A percentile compares a stretch with the other conserved stretches of the same genome.
These are phyloP conservation scores for Rhizomys pruinosus DNA, from an alignment of 2,113 vertebrate genomes.

Conservation along the genomic window DNA sequence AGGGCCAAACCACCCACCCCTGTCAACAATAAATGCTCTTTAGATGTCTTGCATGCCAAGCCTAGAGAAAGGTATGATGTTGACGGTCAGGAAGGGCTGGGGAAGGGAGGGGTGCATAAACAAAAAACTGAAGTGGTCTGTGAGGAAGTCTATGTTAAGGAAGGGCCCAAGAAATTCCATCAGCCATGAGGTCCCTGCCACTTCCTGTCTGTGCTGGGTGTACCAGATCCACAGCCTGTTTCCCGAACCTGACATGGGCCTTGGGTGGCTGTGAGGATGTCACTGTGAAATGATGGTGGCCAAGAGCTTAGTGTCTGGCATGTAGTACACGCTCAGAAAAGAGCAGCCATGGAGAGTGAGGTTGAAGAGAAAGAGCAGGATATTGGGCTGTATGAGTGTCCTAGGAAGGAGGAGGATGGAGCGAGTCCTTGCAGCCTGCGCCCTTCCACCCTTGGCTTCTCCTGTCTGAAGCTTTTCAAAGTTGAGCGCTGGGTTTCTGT, in stretches of 20 bases:
- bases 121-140: not conserved
- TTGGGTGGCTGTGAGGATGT: fast-evolving
- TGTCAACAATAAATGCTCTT: conserved; percentile 69
- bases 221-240: not conserved
- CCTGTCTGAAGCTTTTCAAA: conserved; percentile 44
- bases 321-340: conserved; percentile 48
- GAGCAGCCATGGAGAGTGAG: fast-evolving
- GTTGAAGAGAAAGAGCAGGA: not conserved
- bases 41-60: conserved; percentile 30
- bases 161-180: not conserved
- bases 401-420: not conserved
- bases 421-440: not conserved
- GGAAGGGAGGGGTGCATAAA: not conserved
- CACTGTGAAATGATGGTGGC: fast-evolving
- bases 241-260: not conserved
- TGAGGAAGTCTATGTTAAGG: not conserved
- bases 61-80: conserved; percentile 48
- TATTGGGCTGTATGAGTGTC: not conserved
- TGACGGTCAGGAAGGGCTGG: not conserved
- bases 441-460: not conserved
- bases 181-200: not conserved
- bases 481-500: conserved; percentile 69
- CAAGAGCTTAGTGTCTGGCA: not conserved
- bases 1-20: conserved; percentile 2
- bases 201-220: not conserved